A percentile compares a stretch with the other conserved stretches of the same genome.
phyloP scores from a whole-genome alignment of 2,888 invertebrate species.

The Andrena camellia region DNA sequence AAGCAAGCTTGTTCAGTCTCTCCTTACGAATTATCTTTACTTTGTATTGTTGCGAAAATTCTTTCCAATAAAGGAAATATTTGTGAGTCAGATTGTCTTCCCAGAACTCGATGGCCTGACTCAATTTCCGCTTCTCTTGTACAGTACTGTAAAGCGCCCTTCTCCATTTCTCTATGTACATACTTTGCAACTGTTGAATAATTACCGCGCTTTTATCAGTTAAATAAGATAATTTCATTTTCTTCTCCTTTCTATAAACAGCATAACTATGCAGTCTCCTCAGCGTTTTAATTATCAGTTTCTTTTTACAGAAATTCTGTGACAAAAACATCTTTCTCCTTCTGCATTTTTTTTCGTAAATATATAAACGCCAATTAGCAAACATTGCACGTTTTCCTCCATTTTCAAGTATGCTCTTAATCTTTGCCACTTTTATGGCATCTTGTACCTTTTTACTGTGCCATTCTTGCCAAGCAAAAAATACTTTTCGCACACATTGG shows the following conservation, averaged over 20 bases:
- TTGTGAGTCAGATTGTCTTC: constrained; percentile 36
- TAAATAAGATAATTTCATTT: constrained; percentile 49
- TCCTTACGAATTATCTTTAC: constrained; percentile 49
- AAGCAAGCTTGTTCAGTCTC: constrained; percentile 55
- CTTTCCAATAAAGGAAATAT: constrained; percentile 66
- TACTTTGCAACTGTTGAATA: constrained; percentile 31
- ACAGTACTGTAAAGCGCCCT: constrained; percentile 44
- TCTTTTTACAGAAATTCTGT: constrained; percentile 55
- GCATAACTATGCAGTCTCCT: constrained; percentile 54
- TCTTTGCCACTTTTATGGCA: constrained; percentile 14
- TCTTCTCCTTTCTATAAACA: constrained; percentile 63
- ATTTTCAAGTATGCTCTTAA: constrained; percentile 40
- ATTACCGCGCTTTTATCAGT: constrained; percentile 39
- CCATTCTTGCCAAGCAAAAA: constrained; percentile 57
- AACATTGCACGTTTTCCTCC: constrained; percentile 42
- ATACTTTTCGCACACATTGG: constrained; percentile 44
- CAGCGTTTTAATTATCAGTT: constrained; percentile 40
- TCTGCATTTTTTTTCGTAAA: constrained; percentile 68
- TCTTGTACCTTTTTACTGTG: constrained; percentile 23
- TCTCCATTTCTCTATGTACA: constrained; percentile 68
- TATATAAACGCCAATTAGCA: constrained; percentile 63
- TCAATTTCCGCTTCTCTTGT: constrained; percentile 62
- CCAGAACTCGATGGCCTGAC: constrained; percentile 59
- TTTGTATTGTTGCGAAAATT: constrained; percentile 57
- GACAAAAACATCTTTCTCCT: constrained; percentile 56